A percentile compares a stretch with the other conserved stretches of the same genome.
Evolutionary conservation across 1,140 invertebrate genomes (phyloP).

Genomic region (Arion vulgaris): DNA sequence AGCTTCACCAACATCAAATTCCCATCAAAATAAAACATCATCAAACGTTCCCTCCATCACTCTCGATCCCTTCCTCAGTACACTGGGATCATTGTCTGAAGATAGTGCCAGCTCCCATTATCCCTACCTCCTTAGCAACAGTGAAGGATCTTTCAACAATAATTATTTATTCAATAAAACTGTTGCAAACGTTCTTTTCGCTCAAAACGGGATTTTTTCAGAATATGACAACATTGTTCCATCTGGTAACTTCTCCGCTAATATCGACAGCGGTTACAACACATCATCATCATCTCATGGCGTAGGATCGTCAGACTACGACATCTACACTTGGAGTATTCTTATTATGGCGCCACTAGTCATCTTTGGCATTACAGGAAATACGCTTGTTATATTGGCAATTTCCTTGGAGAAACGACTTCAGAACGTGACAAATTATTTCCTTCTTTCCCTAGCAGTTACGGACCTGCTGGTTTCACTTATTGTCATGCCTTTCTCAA

Average conservation of each 20-base stretch:
- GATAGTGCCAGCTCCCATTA: not conserved
- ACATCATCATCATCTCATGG: not conserved
- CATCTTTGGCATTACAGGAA: constrained; percentile 81
- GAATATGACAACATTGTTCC: not conserved
- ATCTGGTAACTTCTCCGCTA: not conserved
- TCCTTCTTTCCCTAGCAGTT: constrained; percentile 94
- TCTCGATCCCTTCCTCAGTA: not conserved
- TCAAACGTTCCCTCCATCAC: not conserved
- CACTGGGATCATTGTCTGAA: not conserved
- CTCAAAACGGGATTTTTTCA: not conserved
- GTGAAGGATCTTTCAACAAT: not conserved
- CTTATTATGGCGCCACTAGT: constrained; percentile 62
- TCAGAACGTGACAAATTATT: constrained; percentile 94
- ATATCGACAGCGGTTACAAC: not conserved
- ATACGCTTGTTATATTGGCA: constrained; percentile 94
- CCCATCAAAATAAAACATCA: not conserved
- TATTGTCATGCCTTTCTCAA: constrained; percentile 82
- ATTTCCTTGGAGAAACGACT: constrained; percentile 95
- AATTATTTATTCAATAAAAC: constrained; percentile 1
- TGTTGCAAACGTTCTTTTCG: not conserved
- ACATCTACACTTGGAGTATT: constrained; percentile 59
- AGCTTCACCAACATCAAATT: not conserved
- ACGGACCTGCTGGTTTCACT: constrained; percentile 92
- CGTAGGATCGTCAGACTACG: not conserved
- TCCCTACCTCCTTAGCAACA: not conserved